Percentiles rank a stretch among this genome's conserved stretches.
phyloP scores from a whole-genome alignment of 2,113 vertebrate species.

The Morphnarchus princeps region DNA sequence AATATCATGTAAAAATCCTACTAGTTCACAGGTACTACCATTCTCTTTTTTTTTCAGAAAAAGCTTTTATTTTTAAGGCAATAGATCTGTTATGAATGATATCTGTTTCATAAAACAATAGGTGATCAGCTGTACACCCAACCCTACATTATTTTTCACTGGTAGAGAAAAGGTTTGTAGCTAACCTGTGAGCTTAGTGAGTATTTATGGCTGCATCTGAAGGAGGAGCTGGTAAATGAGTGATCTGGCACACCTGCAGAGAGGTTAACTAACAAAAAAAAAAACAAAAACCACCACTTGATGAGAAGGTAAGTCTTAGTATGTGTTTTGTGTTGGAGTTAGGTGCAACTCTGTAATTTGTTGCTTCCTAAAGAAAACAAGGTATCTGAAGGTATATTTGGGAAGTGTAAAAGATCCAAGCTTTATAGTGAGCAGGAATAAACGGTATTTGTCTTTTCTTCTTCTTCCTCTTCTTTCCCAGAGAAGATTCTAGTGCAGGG shows the following conservation, averaged over 20 bases:
- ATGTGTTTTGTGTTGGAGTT: not conserved
- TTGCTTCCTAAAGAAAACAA: not conserved
- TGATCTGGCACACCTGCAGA: not conserved
- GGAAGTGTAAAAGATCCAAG: not conserved
- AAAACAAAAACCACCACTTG: not conserved
- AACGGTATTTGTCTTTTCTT: not conserved
- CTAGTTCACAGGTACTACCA: not conserved
- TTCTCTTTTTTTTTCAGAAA: not conserved
- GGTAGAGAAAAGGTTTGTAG: not conserved
- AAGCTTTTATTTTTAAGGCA: not conserved
- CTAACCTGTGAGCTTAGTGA: not conserved
- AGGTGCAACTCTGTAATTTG: not conserved
- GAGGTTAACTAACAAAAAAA: not conserved
- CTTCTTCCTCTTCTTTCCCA: not conserved
- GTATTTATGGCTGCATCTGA: not conserved
- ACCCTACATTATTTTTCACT: not conserved
- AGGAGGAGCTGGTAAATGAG: not conserved
- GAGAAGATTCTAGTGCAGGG: not conserved
- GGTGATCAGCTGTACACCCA: not conserved
- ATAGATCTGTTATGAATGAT: not conserved
- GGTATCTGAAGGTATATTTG: not conserved
- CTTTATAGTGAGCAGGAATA: not conserved
- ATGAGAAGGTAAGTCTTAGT: not conserved
- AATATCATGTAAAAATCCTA: not conserved
- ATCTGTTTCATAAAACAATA: not conserved